Evolutionary conservation across 2,888 invertebrate genomes (phyloP), one percentile per base, ranked within the genome.

Genomic region (Pasiphila rectangulata): DNA sequence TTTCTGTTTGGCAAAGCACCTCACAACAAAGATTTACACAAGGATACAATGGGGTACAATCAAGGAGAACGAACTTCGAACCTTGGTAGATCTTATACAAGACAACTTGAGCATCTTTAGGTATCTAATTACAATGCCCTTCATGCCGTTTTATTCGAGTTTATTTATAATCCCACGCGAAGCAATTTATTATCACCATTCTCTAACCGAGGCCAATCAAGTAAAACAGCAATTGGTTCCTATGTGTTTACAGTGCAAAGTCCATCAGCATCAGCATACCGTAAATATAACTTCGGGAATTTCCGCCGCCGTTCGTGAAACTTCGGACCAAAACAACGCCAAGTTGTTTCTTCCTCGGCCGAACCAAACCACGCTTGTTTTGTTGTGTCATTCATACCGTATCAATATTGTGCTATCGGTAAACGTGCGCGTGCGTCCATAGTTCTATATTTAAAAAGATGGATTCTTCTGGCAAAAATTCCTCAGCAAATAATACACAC

Each of bases 321-420:
- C 59, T 45, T 84, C 83, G 85, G 75, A 65, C 59, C 81, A 85
- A 79, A 85, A 87, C 83, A 85, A 75, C 72, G 67, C 59, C 55
- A 52, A 51, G 50, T 48, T 42, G 53, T 55, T 44, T 60, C 52
- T 57, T 44, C 57, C 61, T n/a, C n/a, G n/a, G 60, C 55, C 38
- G 46, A 24, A n/a, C n/a, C n/a, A n/a, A 41, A 37, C 39, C 37
- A 47, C 48, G 43, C 32, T 46, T 46, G 46, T 44, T 39, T 29
- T 38, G 46, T 53, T 52, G 44, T 58, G 60, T 65, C 67, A 68
- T 70, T 67, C 75, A 72, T 72, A 40, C 48, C 20, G 27, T 32
- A 75, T 72, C 70, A 73, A 53, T 73, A 74, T 69, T 75, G 72
- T 75, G 67, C 67, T 72, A 73, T 70, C 73, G 65, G 51, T 57